phyloP scores from a whole-genome alignment of 2,888 invertebrate genomes.

The Polyommatus iphigenia region DNA sequence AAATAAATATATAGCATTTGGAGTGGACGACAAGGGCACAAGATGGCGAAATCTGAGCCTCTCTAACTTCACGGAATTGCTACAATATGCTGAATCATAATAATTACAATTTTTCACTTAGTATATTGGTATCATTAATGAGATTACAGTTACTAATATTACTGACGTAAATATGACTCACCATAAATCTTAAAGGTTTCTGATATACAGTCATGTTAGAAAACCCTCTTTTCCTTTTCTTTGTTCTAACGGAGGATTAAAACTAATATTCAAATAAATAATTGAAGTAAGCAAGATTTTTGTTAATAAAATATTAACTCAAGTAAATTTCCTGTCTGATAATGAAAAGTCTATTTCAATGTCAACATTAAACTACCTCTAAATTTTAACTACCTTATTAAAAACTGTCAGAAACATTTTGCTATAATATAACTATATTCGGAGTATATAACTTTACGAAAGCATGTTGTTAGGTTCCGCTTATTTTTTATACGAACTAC shows the following conservation, averaged over 20 bases:
- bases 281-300: background rate
- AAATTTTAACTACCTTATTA: background rate
- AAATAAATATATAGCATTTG: slow-evolving; percentile 23
- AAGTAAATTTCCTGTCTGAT: background rate
- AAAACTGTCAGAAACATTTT: background rate
- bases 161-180: background rate
- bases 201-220: background rate
- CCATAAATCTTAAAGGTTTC: background rate
- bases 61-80: slow-evolving; percentile 6
- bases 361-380: background rate
- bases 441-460: background rate
- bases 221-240: background rate
- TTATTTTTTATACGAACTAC: background rate
- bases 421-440: background rate
- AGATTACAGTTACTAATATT: background rate
- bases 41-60: background rate
- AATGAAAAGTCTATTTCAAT: background rate
- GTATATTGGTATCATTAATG: background rate
- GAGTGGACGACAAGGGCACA: slow-evolving; percentile 14
- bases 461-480: background rate
- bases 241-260: background rate
- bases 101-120: background rate
- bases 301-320: background rate
- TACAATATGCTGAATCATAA: slow-evolving; percentile 10
- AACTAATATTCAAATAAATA: background rate